Base-by-base conservation (phyloP, 2,888 invertebrate species). In the Slavum lentiscoides region DNA sequence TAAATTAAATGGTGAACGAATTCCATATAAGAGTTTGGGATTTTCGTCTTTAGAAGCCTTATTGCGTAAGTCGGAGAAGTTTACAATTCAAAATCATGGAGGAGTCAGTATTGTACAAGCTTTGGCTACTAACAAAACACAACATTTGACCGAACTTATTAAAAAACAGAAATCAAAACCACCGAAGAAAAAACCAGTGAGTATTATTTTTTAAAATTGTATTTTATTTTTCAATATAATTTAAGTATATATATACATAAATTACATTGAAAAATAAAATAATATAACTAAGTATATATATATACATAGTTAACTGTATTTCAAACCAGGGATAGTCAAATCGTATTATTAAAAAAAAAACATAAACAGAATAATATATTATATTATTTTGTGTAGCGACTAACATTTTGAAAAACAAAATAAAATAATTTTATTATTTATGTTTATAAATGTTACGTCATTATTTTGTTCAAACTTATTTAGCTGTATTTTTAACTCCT, bases 81-180 rank as follows among this genome's bases (percentile, higher is more conserved):
- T 80, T 19, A 21, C 8, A 15, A 19, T 80, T 72, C 21, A 64
- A 66, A 70, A 72, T 58, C n/a, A 17, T 64, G 58, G 64, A 9
- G 72, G 72, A 15, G 6, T n/a, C 17, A 19, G 1, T 19, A n/a
- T 55, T 39, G 72, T 80, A 19, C 7, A 80, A 39, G 53, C 55
- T 0, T 0, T 55, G 8, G 6, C 17, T 55, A 43, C 19, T 58
- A 37, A 72, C 3, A 80, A 80, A 72, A 72, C 80, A 4, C 80
- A 80, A 72, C 80, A 80, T 80, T 66, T 80, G 17, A 72, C 70
- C 15, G 80, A 72, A 2, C 80, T 80, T 64, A 72, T 80, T 6
- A 39, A 58, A 15, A 80, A 58, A 58, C 80, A 80, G 37, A 80
- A 80, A 72, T 80, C 80, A 55, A 80, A 80, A 80, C 80, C 80